Evolutionary conservation across 2,888 invertebrate species (phyloP), one percentile per base, ranked within the genome.

Genomic region (Drosophila acutilabella): DNA sequence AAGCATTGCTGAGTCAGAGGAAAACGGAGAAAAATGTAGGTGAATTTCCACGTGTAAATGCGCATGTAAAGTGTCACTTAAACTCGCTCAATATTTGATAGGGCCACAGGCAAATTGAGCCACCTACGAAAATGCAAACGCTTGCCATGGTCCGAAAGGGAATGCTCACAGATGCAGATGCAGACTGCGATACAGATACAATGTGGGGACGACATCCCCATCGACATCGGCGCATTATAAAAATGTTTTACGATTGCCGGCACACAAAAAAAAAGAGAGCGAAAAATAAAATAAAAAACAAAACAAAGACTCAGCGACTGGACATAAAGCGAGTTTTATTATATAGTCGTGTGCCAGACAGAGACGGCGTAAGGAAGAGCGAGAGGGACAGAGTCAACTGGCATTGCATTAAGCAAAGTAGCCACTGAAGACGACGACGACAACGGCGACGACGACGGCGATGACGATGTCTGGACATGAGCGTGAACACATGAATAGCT

Each of bases 401-500:
- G 47, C 73, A 67, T 84, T 82, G 81, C 81, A 82, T 82, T 82
- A 82, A 87, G 85, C 81, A 71, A 87, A 82, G 70, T 74, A 84
- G 68, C 72, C 78, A 76, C 73, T 65, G 72, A 68, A 71, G 74
- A 65, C 74, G 82, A 69, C 68, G 42, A 42, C 26, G 71, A 70
- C 70, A 76, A 67, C 74, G 82, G 67, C n/a, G 60, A 69, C 77
- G 71, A 70, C 70, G 79, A 67, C 74, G 82, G 67, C 66, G 42
- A 44, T 26, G 62, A 69, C 78, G 87, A 71, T 66, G 85, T 81
- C 85, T 83, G 82, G 82, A 83, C 88, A 79, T 71, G 77, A 83
- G 82, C 82, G 86, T 66, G 85, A 82, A 88, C 88, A 88, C 83
- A 83, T 81, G 83, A 88, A 83, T 88, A 80, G 88, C 88, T 88